A percentile compares a stretch with the other conserved stretches of the same genome.
Evolutionary conservation across 2,888 invertebrate genomes (phyloP).

Genomic region (Meandrusa payeni): DNA sequence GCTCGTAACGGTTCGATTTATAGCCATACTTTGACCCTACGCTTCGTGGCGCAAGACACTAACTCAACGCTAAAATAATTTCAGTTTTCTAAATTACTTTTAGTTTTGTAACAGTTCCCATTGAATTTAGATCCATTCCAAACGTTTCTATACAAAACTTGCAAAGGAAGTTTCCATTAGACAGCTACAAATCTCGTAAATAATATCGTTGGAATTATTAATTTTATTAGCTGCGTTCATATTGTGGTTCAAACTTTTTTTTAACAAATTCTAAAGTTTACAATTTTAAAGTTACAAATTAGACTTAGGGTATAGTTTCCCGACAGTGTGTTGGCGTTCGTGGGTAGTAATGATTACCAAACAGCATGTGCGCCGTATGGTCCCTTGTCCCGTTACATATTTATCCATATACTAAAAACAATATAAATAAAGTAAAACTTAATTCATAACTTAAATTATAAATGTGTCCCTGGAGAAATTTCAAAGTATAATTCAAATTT

Average conservation of each 20-base stretch:
- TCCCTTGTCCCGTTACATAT: no score
- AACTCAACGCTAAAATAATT: constrained; percentile 27
- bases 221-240: constrained; percentile 12
- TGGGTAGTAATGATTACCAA: no score
- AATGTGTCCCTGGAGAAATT: no score
- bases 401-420: no score
- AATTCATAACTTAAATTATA: no score
- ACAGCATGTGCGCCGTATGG: no score
- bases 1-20: constrained; percentile 45
- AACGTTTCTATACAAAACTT: constrained; percentile 17
- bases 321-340: no score
- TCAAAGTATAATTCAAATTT: no score
- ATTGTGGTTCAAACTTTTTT: neutral
- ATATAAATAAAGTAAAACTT: no score
- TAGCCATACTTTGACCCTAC: constrained; percentile 41
- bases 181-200: constrained; percentile 16
- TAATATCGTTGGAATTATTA: constrained; percentile 6
- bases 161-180: constrained; percentile 3
- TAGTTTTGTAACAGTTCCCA: constrained; percentile 26
- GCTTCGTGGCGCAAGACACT: constrained; percentile 30
- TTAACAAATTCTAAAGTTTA: no score
- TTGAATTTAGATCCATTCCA: constrained; percentile 25
- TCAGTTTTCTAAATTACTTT: constrained; percentile 29
- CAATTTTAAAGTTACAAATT: no score
- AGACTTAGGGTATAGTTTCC: no score